phyloP scores from a whole-genome alignment of 2,113 vertebrate genomes.

The Megaptera novaeangliae region DNA sequence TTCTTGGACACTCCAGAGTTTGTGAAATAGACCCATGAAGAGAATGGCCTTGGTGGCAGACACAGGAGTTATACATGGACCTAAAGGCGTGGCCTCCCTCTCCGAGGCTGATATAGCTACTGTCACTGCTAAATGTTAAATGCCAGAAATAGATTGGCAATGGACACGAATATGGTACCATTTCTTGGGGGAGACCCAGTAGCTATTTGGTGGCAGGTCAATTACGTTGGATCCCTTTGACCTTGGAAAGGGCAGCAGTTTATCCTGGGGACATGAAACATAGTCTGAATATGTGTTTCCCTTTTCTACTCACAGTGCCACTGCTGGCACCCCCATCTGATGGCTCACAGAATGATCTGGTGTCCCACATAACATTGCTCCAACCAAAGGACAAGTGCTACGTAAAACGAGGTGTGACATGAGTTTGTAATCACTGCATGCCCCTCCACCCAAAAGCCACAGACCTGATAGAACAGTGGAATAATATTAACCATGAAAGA shows the following conservation, averaged over 20 bases:
- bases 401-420: not conserved
- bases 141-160: not conserved
- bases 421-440: not conserved
- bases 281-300: not conserved
- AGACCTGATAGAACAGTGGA: not conserved
- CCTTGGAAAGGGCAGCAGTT: not conserved
- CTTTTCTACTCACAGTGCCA: not conserved
- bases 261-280: not conserved
- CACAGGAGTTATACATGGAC: not conserved
- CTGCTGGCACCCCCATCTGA: not conserved
- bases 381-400: not conserved
- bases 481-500: not conserved
- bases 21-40: not conserved
- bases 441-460: not conserved
- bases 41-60: not conserved
- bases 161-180: not conserved
- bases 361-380: not conserved
- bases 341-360: not conserved
- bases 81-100: not conserved
- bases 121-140: not conserved
- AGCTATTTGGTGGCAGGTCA: not conserved
- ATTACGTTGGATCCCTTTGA: not conserved
- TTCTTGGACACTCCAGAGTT: not conserved
- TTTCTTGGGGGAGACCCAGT: not conserved
- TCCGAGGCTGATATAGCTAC: not conserved